Percentiles rank a stretch among this genome's conserved stretches.
These are phyloP conservation scores for Sinohyriopsis cumingii DNA, from an alignment of 2,888 invertebrate species.

Conservation along the genomic window DNA sequence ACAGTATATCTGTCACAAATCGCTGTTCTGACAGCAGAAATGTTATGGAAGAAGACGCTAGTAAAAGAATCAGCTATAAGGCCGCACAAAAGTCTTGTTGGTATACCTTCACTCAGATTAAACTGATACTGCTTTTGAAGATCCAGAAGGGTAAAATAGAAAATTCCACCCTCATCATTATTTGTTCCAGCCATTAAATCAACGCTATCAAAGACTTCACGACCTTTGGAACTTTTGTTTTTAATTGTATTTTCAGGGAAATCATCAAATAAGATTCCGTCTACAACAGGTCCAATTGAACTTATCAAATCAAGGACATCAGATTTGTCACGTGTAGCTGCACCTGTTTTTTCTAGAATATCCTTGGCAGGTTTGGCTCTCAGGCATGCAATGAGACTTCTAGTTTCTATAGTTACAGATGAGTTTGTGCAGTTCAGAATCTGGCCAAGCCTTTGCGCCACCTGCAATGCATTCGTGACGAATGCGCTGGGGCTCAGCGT, in stretches of 20 bases:
- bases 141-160: slow-evolving; percentile 25
- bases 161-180: slow-evolving; percentile 39
- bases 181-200: slow-evolving; percentile 45
- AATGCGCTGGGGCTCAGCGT: slow-evolving; percentile 82
- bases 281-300: slow-evolving; percentile 33
- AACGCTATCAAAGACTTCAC: slow-evolving; percentile 31
- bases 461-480: slow-evolving; percentile 15
- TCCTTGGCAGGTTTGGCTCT: slow-evolving; percentile 15
- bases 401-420: neutral
- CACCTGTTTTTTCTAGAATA: slow-evolving; percentile 16
- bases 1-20: slow-evolving; percentile 33
- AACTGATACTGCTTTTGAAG: slow-evolving; percentile 24
- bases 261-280: slow-evolving; percentile 29
- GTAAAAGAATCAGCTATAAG: slow-evolving; percentile 24
- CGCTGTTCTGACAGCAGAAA: slow-evolving; percentile 13
- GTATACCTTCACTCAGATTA: slow-evolving; percentile 26
- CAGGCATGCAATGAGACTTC: slow-evolving; percentile 20
- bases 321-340: neutral
- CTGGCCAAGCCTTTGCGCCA: slow-evolving; percentile 19
- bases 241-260: slow-evolving; percentile 20
- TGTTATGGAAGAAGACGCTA: slow-evolving; percentile 16
- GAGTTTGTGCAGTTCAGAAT: slow-evolving; percentile 17
- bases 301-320: slow-evolving; percentile 9
- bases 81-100: slow-evolving; percentile 26
- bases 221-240: slow-evolving; percentile 16